Base-by-base conservation (phyloP, 2,113 vertebrate species). In the Hypanus sabinus region DNA sequence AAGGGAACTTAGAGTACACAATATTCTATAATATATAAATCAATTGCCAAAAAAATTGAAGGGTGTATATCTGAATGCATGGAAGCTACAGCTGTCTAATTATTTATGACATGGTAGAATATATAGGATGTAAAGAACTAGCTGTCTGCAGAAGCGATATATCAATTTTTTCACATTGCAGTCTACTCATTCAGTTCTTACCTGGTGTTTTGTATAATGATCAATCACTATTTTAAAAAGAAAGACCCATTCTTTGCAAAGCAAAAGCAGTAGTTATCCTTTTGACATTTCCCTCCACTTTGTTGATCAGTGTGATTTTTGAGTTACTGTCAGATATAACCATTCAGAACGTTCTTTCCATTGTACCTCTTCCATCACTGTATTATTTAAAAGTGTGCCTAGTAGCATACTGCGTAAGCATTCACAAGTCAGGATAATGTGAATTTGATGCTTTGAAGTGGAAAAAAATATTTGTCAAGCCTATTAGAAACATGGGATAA, bases 21-120 rank as follows among this genome's bases (percentile, higher is more conserved):
- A 33, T 60, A 65, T 22, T 91, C 20, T 91, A 68, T 85, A 55
- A 85, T 57, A 68, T 68, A 68, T 91, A 91, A 62, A 65, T 65
- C 60, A 91, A 68, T 68, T 62, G 33, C 62, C 46, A 46, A 91
- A 68, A 65, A 91, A 91, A 33, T 68, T 91, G 0, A 68, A 91
- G 68, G 10, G 62, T 68, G n/a, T 46, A 36, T 65, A 91, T 68
- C 16, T n/a, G n/a, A 11, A 65, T 68, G 87, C 68, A 30, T 91
- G 30, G 87, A 14, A 91, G 62, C 60, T 91, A n/a, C 87, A 91
- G 10, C 68, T 91, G 18, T n/a, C 68, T 91, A 68, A 91, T 91
- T 68, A 91, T 91, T 65, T 91, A 91, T 91, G n/a, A 33, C 87
- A 30, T 36, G 0, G 14, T 14, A 18, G 81, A 90, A 90, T 33